A percentile compares a stretch with the other conserved stretches of the same genome.
Evolutionary conservation across 2,113 vertebrate species (phyloP).

Genomic region (Pterophyllum scalare): DNA sequence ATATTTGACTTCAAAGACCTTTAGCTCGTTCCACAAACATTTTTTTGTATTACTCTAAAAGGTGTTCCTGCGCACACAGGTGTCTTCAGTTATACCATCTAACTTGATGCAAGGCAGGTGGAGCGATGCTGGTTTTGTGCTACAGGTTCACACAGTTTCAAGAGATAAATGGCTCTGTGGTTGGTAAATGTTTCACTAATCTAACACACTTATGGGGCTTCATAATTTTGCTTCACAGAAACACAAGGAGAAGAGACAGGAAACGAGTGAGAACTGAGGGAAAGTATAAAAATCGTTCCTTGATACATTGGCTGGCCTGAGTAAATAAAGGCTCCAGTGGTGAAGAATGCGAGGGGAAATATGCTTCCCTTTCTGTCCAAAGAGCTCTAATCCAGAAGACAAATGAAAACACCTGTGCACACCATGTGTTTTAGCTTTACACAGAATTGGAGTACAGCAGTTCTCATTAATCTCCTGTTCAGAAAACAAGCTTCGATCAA

Average conservation of each 20-base stretch:
- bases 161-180: background rate
- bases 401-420: background rate
- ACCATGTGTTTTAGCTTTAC: background rate
- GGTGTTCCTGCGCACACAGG: background rate
- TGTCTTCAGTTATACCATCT: background rate
- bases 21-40: background rate
- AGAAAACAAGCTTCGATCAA: background rate
- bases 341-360: background rate
- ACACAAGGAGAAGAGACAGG: background rate
- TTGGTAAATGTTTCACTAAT: background rate
- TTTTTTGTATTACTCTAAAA: background rate
- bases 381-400: background rate
- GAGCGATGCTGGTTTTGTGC: background rate
- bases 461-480: background rate
- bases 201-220: background rate
- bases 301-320: background rate
- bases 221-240: background rate
- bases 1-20: background rate
- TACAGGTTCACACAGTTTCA: background rate
- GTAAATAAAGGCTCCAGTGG: conserved; percentile 8
- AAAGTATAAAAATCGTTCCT: background rate
- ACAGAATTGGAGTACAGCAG: background rate
- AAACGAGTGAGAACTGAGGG: background rate
- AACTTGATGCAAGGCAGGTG: background rate
- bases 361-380: background rate